A percentile compares a stretch with the other conserved stretches of the same genome.
phyloP scores from a whole-genome alignment of 1,140 invertebrate species.

The Prorops nasuta region DNA sequence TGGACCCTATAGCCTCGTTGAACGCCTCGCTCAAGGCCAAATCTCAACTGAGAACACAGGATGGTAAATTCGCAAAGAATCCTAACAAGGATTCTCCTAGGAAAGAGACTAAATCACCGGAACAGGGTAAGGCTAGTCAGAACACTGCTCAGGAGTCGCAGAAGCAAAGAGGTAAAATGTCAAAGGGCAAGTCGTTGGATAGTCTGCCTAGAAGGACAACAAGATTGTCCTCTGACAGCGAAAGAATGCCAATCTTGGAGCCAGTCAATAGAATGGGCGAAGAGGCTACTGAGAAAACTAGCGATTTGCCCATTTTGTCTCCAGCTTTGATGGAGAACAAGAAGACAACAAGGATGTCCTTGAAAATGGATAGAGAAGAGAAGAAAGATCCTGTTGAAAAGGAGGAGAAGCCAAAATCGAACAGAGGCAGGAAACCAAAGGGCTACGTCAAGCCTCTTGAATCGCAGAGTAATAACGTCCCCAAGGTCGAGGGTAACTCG shows the following conservation, averaged over 20 bases:
- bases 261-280: slow-evolving; percentile 9
- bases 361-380: not conserved
- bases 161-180: slow-evolving; percentile 12
- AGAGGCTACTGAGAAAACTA: not conserved
- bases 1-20: slow-evolving; percentile 27
- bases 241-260: slow-evolving; percentile 41
- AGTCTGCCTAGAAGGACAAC: slow-evolving; percentile 21
- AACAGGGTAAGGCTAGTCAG: too few relatives aligned
- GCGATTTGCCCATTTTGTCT: not conserved
- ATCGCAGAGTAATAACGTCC: not conserved
- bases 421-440: slow-evolving; percentile 5
- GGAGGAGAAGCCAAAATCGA: slow-evolving; percentile 1
- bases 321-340: not conserved
- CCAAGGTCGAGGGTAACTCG: not conserved
- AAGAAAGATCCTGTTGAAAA: not conserved
- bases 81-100: slow-evolving; percentile 16
- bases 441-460: not conserved
- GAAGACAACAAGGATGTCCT: not conserved
- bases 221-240: slow-evolving; percentile 29
- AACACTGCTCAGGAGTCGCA: slow-evolving; percentile 3
- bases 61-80: slow-evolving; percentile 45
- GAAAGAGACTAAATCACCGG: not conserved
- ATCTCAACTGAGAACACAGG: slow-evolving; percentile 38
- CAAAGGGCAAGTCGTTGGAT: not conserved
- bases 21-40: slow-evolving; percentile 41